A percentile compares a stretch with the other conserved stretches of the same genome.
Evolutionary conservation across 1,140 invertebrate species (phyloP).

Genomic region (Drosophila novamexicana): DNA sequence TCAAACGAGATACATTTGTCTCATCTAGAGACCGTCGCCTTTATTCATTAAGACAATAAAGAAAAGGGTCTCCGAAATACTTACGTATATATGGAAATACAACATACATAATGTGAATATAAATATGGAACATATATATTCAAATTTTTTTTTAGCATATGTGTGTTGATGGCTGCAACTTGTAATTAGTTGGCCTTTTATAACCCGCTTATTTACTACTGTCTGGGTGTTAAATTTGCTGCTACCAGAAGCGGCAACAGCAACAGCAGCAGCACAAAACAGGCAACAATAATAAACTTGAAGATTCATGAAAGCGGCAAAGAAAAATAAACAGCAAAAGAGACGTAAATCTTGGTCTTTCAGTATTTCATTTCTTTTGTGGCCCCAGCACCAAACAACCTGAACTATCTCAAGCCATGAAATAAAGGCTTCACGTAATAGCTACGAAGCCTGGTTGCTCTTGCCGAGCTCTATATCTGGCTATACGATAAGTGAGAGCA

Average conservation of each 20-base stretch:
- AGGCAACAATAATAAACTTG: slow-evolving; percentile 76
- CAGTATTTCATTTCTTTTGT: slow-evolving; percentile 80
- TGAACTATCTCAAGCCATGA: slow-evolving; percentile 54
- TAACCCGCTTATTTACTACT: slow-evolving; percentile 62
- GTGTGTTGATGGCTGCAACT: slow-evolving; percentile 49
- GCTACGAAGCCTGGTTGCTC: slow-evolving; percentile 13
- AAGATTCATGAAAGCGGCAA: slow-evolving; percentile 81
- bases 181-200: slow-evolving; percentile 80
- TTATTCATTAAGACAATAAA: slow-evolving; percentile 77
- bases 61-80: slow-evolving; percentile 44
- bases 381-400: slow-evolving; percentile 22
- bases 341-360: slow-evolving; percentile 78
- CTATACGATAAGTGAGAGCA: too few species aligned
- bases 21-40: slow-evolving; percentile 55
- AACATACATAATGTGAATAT: slow-evolving; percentile 7
- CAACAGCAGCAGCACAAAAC: slow-evolving; percentile 43
- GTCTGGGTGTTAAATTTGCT: slow-evolving; percentile 67
- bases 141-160: slow-evolving; percentile 61
- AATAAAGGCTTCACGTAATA: slow-evolving; percentile 1
- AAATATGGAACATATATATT: slow-evolving; percentile 42
- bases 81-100: slow-evolving; percentile 14
- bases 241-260: slow-evolving; percentile 62
- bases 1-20: slow-evolving; percentile 82
- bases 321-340: slow-evolving; percentile 73
- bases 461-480: not conserved